Evolutionary conservation across 1,140 invertebrate species (phyloP).

Genomic region (Melitaea cinxia): DNA sequence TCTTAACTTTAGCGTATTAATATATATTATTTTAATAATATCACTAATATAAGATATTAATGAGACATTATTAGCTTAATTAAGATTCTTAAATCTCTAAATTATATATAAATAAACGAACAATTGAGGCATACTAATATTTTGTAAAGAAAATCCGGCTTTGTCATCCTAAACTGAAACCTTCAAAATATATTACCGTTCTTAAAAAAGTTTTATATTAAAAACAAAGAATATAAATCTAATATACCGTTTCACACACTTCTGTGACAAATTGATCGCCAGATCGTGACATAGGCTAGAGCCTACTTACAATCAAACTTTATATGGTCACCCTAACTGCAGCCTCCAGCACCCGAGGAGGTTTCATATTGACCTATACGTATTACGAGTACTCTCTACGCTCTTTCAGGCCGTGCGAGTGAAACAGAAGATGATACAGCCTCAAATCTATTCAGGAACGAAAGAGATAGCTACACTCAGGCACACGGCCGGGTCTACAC

Average conservation of each 20-base stretch:
- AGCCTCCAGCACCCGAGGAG: conserved; percentile 77
- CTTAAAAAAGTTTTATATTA: no score
- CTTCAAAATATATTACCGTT: no score
- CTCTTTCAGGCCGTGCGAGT: conserved; percentile 70
- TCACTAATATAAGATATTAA: no score
- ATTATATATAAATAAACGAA: no score
- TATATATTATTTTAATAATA: no score
- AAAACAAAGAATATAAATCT: no score
- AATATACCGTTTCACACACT: neutral
- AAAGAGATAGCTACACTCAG: conserved; percentile 51
- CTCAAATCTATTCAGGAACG: conserved; percentile 35
- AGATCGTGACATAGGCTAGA: conserved; percentile 14
- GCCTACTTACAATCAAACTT: conserved; percentile 4
- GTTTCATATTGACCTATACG: conserved; percentile 81
- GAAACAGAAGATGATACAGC: conserved; percentile 42
- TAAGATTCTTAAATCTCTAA: no score
- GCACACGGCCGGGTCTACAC: conserved; percentile 62
- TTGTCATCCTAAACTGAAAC: no score
- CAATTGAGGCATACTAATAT: no score
- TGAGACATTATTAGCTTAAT: no score
- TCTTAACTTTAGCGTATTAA: no score
- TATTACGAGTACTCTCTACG: conserved; percentile 73
- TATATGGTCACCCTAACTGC: conserved; percentile 66
- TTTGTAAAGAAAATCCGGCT: no score
- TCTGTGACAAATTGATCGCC: neutral